Evolutionary conservation across 2,888 invertebrate species (phyloP), one percentile per base, ranked within the genome.

Genomic region (Bursaphelenchus okinawaensis): DNA sequence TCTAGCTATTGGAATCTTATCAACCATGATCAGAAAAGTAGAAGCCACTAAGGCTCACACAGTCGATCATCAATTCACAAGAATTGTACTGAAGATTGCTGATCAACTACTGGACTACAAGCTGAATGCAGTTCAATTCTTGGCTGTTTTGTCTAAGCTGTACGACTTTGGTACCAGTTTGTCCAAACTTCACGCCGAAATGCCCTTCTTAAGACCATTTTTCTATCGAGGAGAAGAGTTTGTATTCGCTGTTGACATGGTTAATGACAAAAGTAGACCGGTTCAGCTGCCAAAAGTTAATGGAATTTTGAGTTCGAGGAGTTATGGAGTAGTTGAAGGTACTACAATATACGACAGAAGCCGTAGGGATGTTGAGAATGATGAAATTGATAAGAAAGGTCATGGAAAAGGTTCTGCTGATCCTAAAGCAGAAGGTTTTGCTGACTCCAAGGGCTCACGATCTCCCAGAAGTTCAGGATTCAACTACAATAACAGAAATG

Each of bases 91-190:
- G 8, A 50, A 26, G 28, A 57, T 68, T 20, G 62, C 58, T 4
- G 64, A 70, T 52, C 29, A 29, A 8, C 29, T 70, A n/a, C 29
- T 70, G 20, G 67, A 27, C 19, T 60, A 69, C 9, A 52, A 26
- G 16, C 28, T 54, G 52, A 62, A 55, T 23, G 63, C 60, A 12
- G 28, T 55, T 8, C 77, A 78, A 62, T 76, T 74, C 60, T 28
- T 68, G 24, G 55, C 54, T 1, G 57, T 78, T 52, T 60, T 68
- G 9, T 19, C 63, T 7, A 66, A 69, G 6, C 52, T 78, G 23
- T 70, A 71, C 61, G 68, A 68, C 16, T 78, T 74, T 58, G 76
- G 75, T 7, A 65, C 67, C n/a, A 63, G 65, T 2, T 62, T 77
- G 4, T 66, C 68, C 20, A 67, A 68, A 20, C n/a, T 64, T 50